Percentiles rank a stretch among this genome's conserved stretches.
These are phyloP conservation scores for Ibycter americanus DNA, from an alignment of 2,797 vertebrate genomes.

Conservation along the genomic window DNA sequence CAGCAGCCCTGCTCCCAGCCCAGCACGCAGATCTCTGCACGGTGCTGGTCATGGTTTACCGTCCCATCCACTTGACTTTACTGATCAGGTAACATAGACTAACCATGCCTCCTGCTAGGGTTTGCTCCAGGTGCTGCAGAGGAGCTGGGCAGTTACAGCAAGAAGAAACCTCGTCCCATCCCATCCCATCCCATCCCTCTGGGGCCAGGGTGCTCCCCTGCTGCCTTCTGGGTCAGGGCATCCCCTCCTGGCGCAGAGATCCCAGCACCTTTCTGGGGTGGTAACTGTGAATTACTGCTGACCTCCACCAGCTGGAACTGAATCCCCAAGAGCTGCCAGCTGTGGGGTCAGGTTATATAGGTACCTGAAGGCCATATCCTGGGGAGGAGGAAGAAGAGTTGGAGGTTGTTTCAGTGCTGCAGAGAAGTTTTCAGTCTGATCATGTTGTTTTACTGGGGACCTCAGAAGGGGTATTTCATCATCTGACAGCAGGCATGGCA, in stretches of 20 bases:
- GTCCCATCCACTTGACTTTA: background rate
- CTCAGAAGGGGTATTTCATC: background rate
- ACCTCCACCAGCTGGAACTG: background rate
- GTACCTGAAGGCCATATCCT: accelerated
- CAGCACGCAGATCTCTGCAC: background rate
- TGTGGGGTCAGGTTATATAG: background rate
- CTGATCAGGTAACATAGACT: background rate
- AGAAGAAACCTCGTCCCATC: background rate
- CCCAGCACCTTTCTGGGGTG: background rate
- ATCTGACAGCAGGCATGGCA: background rate
- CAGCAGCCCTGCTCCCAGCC: background rate
- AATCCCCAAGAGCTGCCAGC: background rate
- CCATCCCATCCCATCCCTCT: too few species aligned
- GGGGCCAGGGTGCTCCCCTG: background rate
- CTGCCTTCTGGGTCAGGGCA: background rate
- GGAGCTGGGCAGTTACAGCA: background rate
- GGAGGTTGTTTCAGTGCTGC: accelerated
- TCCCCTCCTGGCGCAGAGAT: background rate
- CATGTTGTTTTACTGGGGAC: accelerated
- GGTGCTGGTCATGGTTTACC: background rate
- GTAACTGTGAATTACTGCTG: background rate
- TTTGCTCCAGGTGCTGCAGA: background rate
- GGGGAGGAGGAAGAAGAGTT: accelerated
- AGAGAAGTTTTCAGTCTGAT: accelerated
- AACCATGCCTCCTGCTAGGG: background rate